These are phyloP conservation scores for Girardia tigrina DNA, from an alignment of 2,888 invertebrate species.

Conservation along the genomic window DNA sequence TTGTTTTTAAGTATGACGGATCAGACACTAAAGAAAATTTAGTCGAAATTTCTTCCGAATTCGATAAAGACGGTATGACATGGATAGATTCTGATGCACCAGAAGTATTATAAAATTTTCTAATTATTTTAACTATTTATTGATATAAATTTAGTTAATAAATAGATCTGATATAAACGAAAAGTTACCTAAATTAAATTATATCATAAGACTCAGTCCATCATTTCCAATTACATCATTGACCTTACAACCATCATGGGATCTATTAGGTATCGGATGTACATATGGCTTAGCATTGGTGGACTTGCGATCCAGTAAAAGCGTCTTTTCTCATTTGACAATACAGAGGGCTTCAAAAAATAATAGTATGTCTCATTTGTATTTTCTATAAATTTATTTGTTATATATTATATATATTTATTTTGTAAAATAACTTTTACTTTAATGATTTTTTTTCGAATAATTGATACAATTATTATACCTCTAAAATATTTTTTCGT, in stretches of 20 bases:
- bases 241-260: neutral
- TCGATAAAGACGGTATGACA: neutral
- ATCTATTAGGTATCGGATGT: neutral
- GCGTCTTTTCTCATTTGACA: neutral
- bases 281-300: neutral
- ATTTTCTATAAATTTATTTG: too few relatives aligned
- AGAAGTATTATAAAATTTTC: neutral
- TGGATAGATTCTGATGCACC: neutral
- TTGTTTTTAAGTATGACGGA: conserved; percentile 19
- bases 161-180: neutral
- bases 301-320: neutral
- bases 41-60: neutral
- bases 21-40: neutral
- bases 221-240: neutral
- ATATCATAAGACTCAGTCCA: neutral
- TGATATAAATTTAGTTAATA: neutral
- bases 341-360: neutral
- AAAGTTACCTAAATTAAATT: conserved; percentile 7
- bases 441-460: too few relatives aligned
- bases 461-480: too few relatives aligned
- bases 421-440: too few relatives aligned
- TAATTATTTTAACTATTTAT: neutral
- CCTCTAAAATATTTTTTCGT: too few relatives aligned
- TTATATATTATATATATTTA: too few relatives aligned
- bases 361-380: conserved; percentile 15